Percentiles rank a stretch among this genome's conserved stretches.
These are phyloP conservation scores for Amphipyra berbera DNA, from an alignment of 2,888 invertebrate species.

Conservation along the genomic window DNA sequence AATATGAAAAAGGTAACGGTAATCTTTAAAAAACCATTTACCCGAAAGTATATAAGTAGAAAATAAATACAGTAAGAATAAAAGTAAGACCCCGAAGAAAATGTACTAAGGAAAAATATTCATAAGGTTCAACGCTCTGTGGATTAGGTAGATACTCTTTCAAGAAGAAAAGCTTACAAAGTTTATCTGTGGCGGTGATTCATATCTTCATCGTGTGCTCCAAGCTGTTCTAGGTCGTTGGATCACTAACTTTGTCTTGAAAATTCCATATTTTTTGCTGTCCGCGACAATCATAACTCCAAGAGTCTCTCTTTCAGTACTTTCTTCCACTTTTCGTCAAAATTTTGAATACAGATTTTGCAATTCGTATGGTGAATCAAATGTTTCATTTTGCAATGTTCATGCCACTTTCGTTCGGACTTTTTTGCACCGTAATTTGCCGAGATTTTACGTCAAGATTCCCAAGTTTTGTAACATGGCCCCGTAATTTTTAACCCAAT, in stretches of 20 bases:
- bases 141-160: slow-evolving; percentile 45
- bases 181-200: slow-evolving; percentile 52
- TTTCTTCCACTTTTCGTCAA: slow-evolving; percentile 27
- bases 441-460: slow-evolving; percentile 31
- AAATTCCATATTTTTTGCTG: slow-evolving; percentile 48
- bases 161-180: slow-evolving; percentile 45
- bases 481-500: slow-evolving; percentile 52
- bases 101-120: slow-evolving; percentile 50
- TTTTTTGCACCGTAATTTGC: slow-evolving; percentile 29
- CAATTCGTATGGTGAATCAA: slow-evolving; percentile 44
- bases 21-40: slow-evolving; percentile 30
- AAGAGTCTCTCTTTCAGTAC: slow-evolving; percentile 20
- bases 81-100: slow-evolving; percentile 34
- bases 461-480: slow-evolving; percentile 35
- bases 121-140: slow-evolving; percentile 49
- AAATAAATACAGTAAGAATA: slow-evolving; percentile 50
- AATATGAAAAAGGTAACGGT: too few species aligned
- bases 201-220: slow-evolving; percentile 52
- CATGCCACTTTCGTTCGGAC: slow-evolving; percentile 26
- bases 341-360: slow-evolving; percentile 43
- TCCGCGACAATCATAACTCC: slow-evolving; percentile 32
- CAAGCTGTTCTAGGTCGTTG: slow-evolving; percentile 48
- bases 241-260: slow-evolving; percentile 45
- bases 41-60: slow-evolving; percentile 20
- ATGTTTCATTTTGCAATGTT: slow-evolving; percentile 45